Percentiles rank a stretch among this genome's conserved stretches.
Evolutionary conservation across 2,888 invertebrate genomes (phyloP).

Genomic region (Netelia melanura): DNA sequence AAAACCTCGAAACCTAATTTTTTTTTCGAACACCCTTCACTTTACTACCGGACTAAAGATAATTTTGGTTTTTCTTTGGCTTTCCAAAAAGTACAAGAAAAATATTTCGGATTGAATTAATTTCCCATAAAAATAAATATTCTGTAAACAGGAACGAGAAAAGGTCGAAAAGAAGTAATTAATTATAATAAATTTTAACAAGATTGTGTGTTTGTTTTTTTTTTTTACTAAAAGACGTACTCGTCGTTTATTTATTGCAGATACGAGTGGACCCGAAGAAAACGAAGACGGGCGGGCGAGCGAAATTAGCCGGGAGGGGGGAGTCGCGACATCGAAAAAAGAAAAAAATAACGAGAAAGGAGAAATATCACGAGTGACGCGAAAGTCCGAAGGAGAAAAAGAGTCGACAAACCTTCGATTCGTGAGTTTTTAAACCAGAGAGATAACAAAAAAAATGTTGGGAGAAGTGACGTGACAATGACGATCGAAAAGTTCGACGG

Average conservation of each 20-base stretch:
- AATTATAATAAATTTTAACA: too few species aligned
- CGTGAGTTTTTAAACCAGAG: neutral
- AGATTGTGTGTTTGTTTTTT: too few species aligned
- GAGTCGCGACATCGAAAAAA: neutral
- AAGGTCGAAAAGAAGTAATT: too few species aligned
- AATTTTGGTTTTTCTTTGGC: too few species aligned
- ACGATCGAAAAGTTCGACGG: constrained; percentile 62
- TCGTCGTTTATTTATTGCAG: constrained; percentile 42
- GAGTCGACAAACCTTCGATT: neutral
- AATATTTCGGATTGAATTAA: too few species aligned
- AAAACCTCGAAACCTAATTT: constrained; percentile 42
- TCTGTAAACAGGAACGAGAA: too few species aligned
- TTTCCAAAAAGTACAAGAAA: too few species aligned
- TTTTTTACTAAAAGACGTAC: too few species aligned
- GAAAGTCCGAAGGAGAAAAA: neutral
- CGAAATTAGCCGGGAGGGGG: neutral
- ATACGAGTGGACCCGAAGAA: constrained; percentile 6
- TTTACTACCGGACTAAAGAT: neutral
- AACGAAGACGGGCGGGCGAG: neutral
- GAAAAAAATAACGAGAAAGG: neutral
- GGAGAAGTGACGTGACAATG: constrained; percentile 80
- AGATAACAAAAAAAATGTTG: constrained; percentile 76
- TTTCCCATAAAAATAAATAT: too few species aligned
- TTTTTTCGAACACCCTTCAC: neutral
- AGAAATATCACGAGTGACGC: neutral